Evolutionary conservation across 2,797 vertebrate species (phyloP), one percentile per base, ranked within the genome.

Genomic region (Balearica regulorum): DNA sequence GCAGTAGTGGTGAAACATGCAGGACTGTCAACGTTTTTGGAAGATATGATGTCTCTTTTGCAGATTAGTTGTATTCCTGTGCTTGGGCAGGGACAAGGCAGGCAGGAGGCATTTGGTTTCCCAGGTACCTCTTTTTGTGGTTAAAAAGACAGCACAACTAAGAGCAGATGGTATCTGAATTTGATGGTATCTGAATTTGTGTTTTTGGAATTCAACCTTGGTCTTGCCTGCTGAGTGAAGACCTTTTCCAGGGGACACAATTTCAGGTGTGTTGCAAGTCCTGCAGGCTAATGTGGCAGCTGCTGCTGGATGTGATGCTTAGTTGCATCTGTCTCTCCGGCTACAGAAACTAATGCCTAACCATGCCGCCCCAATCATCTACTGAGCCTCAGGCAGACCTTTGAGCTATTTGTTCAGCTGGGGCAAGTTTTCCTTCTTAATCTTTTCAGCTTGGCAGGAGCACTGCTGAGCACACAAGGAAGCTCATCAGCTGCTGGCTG

Each of bases 381-480:
- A 16, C 0, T 64, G 76, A 89, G 80, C 85, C 69, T 61, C 76
- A 90, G 82, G 89, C 87, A 96, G 95, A 91, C 94, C 82, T 96
- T 78, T 72, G 76, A 81, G 94, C 71, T 96, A 93, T 97, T 96
- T 96, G 90, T 94, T 95, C 96, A 97, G 96, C 95, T 96, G 95
- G 81, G 93, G 81, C 89, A 96, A 95, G 72, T 93, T 94, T 95
- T 96, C 84, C 71, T 89, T 94, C 95, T 94, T 95, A 96, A 95
- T 95, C 93, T 96, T 95, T 96, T 94, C 78, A 96, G 96, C 24
- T 95, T 95, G 96, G 88, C 94, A 95, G 95, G 71, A 95, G 28
- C 90, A 83, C 92, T 85, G 92, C 94, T 97, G 90, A 95, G 95
- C 94, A 95, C 93, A 97, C 96, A 96, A 95, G 94, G 95, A 96